phyloP scores from a whole-genome alignment of 2,113 vertebrate genomes.

The Aphelocoma coerulescens region DNA sequence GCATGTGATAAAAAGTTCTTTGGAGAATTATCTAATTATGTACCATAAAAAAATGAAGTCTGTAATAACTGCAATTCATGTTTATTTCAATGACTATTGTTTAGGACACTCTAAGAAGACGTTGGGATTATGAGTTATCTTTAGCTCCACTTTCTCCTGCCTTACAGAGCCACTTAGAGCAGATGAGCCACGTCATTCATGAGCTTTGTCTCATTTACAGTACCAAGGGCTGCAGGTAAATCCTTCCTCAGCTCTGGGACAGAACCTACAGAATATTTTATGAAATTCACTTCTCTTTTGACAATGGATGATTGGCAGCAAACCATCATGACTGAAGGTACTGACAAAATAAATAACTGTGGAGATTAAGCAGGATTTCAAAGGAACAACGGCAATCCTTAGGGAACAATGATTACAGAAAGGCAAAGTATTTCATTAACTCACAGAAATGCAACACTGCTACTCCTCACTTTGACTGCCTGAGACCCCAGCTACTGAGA shows the following conservation, averaged over 20 bases:
- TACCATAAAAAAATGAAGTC: background rate
- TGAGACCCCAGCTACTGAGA: background rate
- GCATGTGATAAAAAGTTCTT: constrained; percentile 37
- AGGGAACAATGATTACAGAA: background rate
- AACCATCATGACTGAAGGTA: background rate
- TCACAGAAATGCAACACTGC: background rate
- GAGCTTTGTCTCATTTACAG: background rate
- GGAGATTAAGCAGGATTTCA: constrained; percentile 13
- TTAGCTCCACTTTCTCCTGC: background rate
- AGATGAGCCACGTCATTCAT: background rate
- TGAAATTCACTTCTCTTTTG: background rate
- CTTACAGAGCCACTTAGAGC: background rate
- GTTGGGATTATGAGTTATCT: background rate
- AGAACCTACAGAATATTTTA: background rate
- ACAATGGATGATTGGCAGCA: background rate
- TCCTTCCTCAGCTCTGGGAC: background rate
- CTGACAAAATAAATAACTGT: constrained; percentile 23
- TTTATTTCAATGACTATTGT: background rate
- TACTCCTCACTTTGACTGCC: background rate
- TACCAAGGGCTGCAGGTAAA: background rate
- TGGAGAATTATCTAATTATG: constrained; percentile 54
- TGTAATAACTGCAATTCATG: background rate
- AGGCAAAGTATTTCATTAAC: background rate
- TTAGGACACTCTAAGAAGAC: background rate
- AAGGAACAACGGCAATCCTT: background rate